Evolutionary conservation across 1,140 invertebrate species (phyloP), one percentile per base, ranked within the genome.

Genomic region (Rhizoglyphus robini): DNA sequence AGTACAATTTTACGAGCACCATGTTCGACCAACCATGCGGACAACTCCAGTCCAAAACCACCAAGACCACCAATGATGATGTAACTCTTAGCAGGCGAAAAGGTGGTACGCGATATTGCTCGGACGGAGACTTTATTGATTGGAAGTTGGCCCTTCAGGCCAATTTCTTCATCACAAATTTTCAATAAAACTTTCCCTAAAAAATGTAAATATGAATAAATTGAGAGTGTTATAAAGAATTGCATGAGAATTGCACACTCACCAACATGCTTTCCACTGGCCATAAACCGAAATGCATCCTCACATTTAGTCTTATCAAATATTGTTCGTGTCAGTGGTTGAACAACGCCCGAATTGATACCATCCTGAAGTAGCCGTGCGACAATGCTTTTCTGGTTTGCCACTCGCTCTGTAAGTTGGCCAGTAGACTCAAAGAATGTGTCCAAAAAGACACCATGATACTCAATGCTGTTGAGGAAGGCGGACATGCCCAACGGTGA

Each of bases 361-460:
- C 94, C 94, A 65, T 90, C 83, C 23, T 77, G 79, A 0, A 96
- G 81, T 32, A 94, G 79, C 31, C 66, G n/a, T 3, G 67, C 67
- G 15, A n/a, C n/a, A n/a, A n/a, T n/a, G n/a, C n/a, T n/a, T n/a
- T n/a, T n/a, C n/a, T n/a, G n/a, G n/a, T n/a, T n/a, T n/a, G n/a
- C n/a, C n/a, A 71, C 68, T 61, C 76, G 76, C 47, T 57, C 51
- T 34, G 69, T 71, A 5, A 57, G 62, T 46, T 15, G 20, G 32
- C 25, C 49, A 78, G 64, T 72, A 68, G 32, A 84, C 63, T 81
- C 80, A 76, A 94, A 90, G 23, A 97, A 78, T n/a, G 88, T 86
- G 78, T 97, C 94, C 68, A 98, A 75, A 3, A 97, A 78, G 71
- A 98, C 94, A 66, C 95, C 94, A 78, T 97, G 92, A 83, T 98